These are phyloP conservation scores for Gobio gobio DNA, from an alignment of 2,113 vertebrate species.

Conservation along the genomic window DNA sequence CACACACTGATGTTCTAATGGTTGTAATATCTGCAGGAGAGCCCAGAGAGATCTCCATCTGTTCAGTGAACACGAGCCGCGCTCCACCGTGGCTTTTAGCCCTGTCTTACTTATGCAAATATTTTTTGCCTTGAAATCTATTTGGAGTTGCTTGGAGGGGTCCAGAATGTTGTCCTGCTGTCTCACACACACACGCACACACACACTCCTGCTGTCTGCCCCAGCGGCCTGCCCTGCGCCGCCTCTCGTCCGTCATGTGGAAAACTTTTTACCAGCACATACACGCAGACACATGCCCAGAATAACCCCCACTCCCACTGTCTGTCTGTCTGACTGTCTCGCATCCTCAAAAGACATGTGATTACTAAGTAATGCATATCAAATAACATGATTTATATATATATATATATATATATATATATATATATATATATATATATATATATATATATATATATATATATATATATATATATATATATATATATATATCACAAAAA, in stretches of 20 bases:
- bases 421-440: too few species aligned
- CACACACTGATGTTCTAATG: slow-evolving; percentile 66
- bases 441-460: too few species aligned
- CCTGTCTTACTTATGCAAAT: slow-evolving; percentile 81
- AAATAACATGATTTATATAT: too few species aligned
- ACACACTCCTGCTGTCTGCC: slow-evolving; percentile 59
- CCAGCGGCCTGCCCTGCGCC: slow-evolving; percentile 60
- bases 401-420: too few species aligned
- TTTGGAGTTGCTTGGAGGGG: slow-evolving; percentile 83
- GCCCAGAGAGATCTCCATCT: slow-evolving; percentile 63
- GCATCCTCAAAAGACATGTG: not conserved
- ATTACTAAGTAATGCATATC: not conserved
- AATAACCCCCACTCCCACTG: slow-evolving; percentile 56
- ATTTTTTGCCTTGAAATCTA: slow-evolving; percentile 84
- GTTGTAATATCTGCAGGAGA: slow-evolving; percentile 75
- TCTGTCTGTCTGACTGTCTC: not conserved
- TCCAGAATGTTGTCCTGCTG: slow-evolving; percentile 82
- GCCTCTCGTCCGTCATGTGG: slow-evolving; percentile 71
- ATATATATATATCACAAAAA: too few species aligned
- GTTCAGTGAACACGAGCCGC: slow-evolving; percentile 69
- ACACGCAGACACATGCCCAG: slow-evolving; percentile 65
- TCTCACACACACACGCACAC: slow-evolving; percentile 48
- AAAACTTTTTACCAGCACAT: slow-evolving; percentile 76
- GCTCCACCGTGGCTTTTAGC: slow-evolving; percentile 73
- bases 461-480: too few species aligned